Conservation (phyloP, 2,888 invertebrate species). For the Colostygia pectinataria region DNA sequence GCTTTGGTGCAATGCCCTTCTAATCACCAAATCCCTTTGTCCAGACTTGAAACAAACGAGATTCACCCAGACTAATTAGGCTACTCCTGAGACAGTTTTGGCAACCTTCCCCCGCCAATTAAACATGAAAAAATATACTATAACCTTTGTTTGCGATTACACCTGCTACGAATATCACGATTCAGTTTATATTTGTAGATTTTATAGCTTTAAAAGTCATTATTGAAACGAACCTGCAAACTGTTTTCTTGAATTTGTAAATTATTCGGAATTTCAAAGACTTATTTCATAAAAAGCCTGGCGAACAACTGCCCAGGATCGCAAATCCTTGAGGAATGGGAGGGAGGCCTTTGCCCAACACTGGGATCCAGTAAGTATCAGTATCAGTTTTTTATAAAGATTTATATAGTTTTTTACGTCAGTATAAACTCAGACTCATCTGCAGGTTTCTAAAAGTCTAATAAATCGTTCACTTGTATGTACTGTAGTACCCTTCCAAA, state of each 20-base stretch:
- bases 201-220: neutral
- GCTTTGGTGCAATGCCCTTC: slow-evolving; percentile 2
- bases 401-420: too few relatives aligned
- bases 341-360: too few relatives aligned
- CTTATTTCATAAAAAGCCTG: too few relatives aligned
- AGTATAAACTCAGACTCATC: too few relatives aligned
- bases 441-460: too few relatives aligned
- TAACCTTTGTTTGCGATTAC: neutral
- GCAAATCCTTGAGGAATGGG: too few relatives aligned
- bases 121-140: slow-evolving; percentile 3
- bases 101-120: slow-evolving; percentile 10
- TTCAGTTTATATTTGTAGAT: slow-evolving; percentile 9
- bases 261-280: neutral
- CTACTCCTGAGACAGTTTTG: slow-evolving; percentile 9
- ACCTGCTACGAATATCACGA: slow-evolving; percentile 15
- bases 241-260: neutral
- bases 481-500: too few relatives aligned
- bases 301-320: too few relatives aligned
- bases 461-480: too few relatives aligned
- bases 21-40: slow-evolving; percentile 11
- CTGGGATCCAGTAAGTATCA: too few relatives aligned
- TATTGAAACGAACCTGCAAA: neutral
- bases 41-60: neutral
- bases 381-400: too few relatives aligned
- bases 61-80: slow-evolving; percentile 6